Evolutionary conservation across 1,140 invertebrate genomes (phyloP).

Genomic region (Orius insidiosus): DNA sequence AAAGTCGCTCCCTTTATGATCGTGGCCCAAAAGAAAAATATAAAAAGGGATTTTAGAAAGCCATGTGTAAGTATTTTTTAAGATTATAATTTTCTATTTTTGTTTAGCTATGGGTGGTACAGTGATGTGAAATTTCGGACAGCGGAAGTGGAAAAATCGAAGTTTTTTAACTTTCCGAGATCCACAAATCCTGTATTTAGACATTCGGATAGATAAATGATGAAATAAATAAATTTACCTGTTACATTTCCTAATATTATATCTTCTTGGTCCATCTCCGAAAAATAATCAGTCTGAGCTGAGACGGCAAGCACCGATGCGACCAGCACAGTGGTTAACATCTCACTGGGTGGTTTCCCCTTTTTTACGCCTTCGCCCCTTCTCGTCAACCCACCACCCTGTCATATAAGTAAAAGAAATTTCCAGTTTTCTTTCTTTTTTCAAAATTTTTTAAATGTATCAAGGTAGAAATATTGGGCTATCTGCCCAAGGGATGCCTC

Average conservation of each 20-base stretch:
- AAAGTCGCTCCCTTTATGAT: conserved; percentile 14
- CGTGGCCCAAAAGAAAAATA: conserved; percentile 12
- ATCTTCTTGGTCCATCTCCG: conserved; percentile 6
- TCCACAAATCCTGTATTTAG: conserved; percentile 6
- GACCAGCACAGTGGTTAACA: conserved; percentile 13
- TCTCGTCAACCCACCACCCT: too few relatives aligned
- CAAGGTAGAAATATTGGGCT: too few relatives aligned
- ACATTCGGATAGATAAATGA: conserved; percentile 5
- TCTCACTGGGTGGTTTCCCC: conserved; percentile 7
- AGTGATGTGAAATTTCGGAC: conserved; percentile 15
- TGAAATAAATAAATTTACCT: conserved; percentile 1
- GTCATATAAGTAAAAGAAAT: too few relatives aligned
- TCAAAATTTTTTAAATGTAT: too few relatives aligned
- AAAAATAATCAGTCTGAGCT: conserved; percentile 10
- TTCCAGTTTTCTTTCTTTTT: too few relatives aligned
- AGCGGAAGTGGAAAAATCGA: conserved; percentile 9
- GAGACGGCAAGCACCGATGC: conserved; percentile 12
- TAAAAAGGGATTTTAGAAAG: conserved; percentile 15
- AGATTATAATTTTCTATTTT: conserved; percentile 7
- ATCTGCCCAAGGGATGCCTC: too few relatives aligned
- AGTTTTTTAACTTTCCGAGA: conserved; percentile 12
- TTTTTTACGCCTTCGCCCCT: too few relatives aligned
- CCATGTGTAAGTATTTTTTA: conserved; percentile 15
- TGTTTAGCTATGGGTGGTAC: conserved; percentile 19
- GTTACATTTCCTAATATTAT: conserved; percentile 1